phyloP scores from a whole-genome alignment of 2,113 vertebrate genomes.

The Poecile atricapillus region DNA sequence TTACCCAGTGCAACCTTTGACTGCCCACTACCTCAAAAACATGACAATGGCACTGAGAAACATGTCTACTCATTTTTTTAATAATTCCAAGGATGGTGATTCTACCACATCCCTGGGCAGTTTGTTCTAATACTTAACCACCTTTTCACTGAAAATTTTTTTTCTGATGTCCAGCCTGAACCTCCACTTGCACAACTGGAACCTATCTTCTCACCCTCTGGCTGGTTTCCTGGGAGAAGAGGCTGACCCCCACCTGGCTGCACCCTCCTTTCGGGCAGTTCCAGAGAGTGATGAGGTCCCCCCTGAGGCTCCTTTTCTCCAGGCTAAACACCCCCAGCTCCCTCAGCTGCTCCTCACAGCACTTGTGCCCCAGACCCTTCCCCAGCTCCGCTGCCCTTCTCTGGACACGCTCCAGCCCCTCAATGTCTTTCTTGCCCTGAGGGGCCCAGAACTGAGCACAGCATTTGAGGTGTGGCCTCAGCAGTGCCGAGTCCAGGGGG shows the following conservation, averaged over 20 bases:
- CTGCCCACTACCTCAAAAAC: accelerated
- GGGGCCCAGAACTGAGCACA: neutral
- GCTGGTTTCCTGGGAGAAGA: neutral
- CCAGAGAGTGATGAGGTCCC: accelerated
- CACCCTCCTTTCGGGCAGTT: neutral
- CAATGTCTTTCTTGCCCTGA: neutral
- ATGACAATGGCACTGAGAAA: neutral
- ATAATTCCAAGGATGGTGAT: neutral
- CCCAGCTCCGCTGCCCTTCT: neutral
- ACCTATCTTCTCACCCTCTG: neutral
- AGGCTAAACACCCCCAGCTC: neutral
- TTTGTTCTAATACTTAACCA: neutral
- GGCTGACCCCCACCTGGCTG: accelerated
- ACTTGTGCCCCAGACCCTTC: neutral
- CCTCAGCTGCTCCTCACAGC: neutral
- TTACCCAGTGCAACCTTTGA: neutral
- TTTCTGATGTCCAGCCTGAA: neutral
- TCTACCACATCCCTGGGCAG: neutral
- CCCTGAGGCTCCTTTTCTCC: neutral
- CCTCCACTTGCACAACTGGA: neutral
- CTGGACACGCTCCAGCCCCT: neutral
- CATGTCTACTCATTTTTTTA: neutral
- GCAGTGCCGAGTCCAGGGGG: neutral
- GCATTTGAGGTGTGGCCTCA: neutral
- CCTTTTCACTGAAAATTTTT: neutral